Base-by-base conservation (phyloP, 2,113 vertebrate species). In the Cephalopterus ornatus region DNA sequence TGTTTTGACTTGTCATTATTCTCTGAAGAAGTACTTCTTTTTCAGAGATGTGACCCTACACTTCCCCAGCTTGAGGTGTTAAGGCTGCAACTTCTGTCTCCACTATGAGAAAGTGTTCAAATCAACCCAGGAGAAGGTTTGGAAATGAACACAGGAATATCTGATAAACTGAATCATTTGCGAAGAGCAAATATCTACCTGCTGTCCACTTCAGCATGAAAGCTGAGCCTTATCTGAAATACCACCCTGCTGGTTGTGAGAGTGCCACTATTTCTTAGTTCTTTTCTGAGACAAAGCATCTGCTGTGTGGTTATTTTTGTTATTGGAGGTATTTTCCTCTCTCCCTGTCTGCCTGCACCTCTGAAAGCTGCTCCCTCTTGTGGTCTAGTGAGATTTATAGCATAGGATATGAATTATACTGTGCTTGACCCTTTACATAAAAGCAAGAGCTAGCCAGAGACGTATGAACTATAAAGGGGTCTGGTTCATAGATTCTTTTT, bases 361-460 rank as follows among this genome's bases (percentile, higher is more conserved):
- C 94, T 94, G 85, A 58, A 79, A 83, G 89, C 74, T 93, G 93
- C 96, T 97, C 95, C 95, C 93, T 97, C 95, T 97, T 89, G 95
- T 96, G 96, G 95, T 27, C 66, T 59, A 80, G 76, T 68, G 87
- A 81, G 76, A 95, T 93, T 93, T 85, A 88, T 58, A 46, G 53
- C 41, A 8, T 12, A 49, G 32, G 11, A 46, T 82, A 65, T 42
- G 80, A 89, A 68, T 56, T 47, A 26, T 2, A 11, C 7, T n/a
- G 0, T 39, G 66, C 46, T 79, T 79, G 77, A 94, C 46, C 14
- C 46, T 73, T 65, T 73, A 27, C 14, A 24, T 76, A 66, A 63
- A 70, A 41, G 4, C 3, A 10, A 6, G 12, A 67, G 18, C 6
- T 76, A 85, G 5, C 9, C 49, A 66, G 49, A 26, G 27, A 18